phyloP scores from a whole-genome alignment of 2,888 invertebrate genomes.

The Creontiades dilutus region DNA sequence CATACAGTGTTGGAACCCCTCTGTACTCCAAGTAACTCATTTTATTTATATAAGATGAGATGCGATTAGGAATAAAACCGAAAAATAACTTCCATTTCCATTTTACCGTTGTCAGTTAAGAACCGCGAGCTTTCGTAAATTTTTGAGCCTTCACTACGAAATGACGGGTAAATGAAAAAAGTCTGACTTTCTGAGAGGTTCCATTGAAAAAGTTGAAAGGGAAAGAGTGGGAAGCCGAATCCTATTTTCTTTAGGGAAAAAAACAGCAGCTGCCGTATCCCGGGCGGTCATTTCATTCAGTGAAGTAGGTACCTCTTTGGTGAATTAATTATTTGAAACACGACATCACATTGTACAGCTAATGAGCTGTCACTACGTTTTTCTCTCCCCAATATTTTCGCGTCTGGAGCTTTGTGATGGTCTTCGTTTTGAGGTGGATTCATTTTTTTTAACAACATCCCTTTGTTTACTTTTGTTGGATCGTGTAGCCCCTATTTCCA shows the following conservation, averaged over 20 bases:
- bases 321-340: slow-evolving; percentile 33
- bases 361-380: slow-evolving; percentile 11
- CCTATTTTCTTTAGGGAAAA: background rate
- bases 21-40: no score
- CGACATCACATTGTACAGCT: background rate
- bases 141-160: background rate
- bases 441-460: background rate
- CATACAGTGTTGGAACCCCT: no score
- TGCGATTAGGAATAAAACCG: background rate
- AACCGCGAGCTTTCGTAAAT: background rate
- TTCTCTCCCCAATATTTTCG: background rate
- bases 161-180: slow-evolving; percentile 42
- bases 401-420: background rate
- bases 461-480: background rate
- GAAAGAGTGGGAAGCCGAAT: background rate
- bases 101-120: background rate
- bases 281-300: background rate
- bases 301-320: background rate
- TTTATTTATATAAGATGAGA: no score
- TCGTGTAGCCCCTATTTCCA: background rate
- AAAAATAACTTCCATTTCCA: slow-evolving; percentile 16
- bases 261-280: background rate
- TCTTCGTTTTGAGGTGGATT: background rate
- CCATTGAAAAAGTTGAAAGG: slow-evolving; percentile 16
- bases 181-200: slow-evolving; percentile 15